These are phyloP conservation scores for Danaus plexippus DNA, from an alignment of 1,140 invertebrate species.

Conservation along the genomic window DNA sequence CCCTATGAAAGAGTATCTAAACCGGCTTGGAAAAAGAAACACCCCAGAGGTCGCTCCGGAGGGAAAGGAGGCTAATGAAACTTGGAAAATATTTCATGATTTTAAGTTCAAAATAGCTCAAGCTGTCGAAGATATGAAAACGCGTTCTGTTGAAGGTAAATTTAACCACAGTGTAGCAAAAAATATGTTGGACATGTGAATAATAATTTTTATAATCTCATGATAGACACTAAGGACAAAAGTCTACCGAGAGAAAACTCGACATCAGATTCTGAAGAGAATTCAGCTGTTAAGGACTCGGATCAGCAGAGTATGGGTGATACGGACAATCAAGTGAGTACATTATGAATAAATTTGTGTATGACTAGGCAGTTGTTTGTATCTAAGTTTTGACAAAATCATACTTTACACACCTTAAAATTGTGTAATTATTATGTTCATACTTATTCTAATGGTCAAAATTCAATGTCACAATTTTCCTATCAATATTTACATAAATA, in stretches of 20 bases:
- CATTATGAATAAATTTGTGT: neutral
- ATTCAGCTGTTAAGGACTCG: constrained; percentile 56
- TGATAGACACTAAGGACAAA: constrained; percentile 61
- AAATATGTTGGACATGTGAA: neutral
- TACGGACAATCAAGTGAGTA: constrained; percentile 65
- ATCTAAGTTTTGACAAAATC: too few relatives aligned
- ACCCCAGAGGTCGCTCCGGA: constrained; percentile 52
- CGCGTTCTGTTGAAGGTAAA: constrained; percentile 59
- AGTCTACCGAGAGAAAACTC: constrained; percentile 57
- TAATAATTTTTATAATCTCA: constrained; percentile 10
- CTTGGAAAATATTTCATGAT: constrained; percentile 70
- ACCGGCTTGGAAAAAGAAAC: constrained; percentile 59
- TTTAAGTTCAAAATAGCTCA: constrained; percentile 70
- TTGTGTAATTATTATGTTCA: too few relatives aligned
- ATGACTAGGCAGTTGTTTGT: too few relatives aligned
- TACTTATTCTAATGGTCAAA: too few relatives aligned
- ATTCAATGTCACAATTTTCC: too few relatives aligned
- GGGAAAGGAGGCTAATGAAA: constrained; percentile 62
- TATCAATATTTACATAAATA: too few relatives aligned
- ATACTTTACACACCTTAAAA: too few relatives aligned
- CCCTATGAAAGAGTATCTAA: constrained; percentile 70
- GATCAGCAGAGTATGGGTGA: constrained; percentile 66
- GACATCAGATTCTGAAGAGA: constrained; percentile 68
- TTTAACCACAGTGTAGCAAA: neutral
- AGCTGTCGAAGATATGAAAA: constrained; percentile 70